Percentiles rank a stretch among this genome's conserved stretches.
phyloP scores from a whole-genome alignment of 1,140 invertebrate genomes.

The Telenomus remus region DNA sequence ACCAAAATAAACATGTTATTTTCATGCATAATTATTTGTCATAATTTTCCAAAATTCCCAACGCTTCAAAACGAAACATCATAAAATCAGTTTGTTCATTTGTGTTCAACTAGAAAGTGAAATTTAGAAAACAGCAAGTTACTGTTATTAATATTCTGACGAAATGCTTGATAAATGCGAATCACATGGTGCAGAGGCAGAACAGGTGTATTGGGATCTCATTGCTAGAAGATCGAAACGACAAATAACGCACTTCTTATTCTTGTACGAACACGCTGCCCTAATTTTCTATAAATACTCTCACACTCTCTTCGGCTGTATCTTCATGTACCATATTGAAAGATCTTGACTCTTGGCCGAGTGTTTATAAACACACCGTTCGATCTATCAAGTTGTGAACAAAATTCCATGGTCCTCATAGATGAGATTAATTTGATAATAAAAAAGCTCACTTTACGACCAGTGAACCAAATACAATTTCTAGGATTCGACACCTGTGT shows the following conservation, averaged over 20 bases:
- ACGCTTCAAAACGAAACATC: background rate
- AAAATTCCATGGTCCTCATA: slow-evolving; percentile 25
- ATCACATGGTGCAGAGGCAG: slow-evolving; percentile 36
- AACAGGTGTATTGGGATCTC: slow-evolving; percentile 52
- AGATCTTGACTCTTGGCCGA: slow-evolving; percentile 69
- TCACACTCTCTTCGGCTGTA: slow-evolving; percentile 55
- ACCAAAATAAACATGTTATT: slow-evolving; percentile 46
- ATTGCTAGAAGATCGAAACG: slow-evolving; percentile 52
- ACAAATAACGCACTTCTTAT: slow-evolving; percentile 57
- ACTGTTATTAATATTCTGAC: slow-evolving; percentile 19
- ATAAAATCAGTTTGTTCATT: background rate
- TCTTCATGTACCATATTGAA: slow-evolving; percentile 61
- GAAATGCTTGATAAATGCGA: slow-evolving; percentile 35
- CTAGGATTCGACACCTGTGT: too few relatives aligned
- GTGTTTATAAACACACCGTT: slow-evolving; percentile 69
- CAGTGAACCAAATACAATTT: too few relatives aligned
- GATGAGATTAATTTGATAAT: background rate
- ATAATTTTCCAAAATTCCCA: slow-evolving; percentile 6
- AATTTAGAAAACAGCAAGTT: too few relatives aligned
- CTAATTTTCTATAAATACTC: slow-evolving; percentile 73
- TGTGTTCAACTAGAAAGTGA: slow-evolving; percentile 4
- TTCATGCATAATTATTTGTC: slow-evolving; percentile 6
- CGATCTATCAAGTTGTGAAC: slow-evolving; percentile 52
- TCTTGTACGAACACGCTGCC: slow-evolving; percentile 62
- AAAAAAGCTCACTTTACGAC: too few relatives aligned